Evolutionary conservation across 2,888 invertebrate genomes (phyloP).

Genomic region (Sphecodes monilicornis): DNA sequence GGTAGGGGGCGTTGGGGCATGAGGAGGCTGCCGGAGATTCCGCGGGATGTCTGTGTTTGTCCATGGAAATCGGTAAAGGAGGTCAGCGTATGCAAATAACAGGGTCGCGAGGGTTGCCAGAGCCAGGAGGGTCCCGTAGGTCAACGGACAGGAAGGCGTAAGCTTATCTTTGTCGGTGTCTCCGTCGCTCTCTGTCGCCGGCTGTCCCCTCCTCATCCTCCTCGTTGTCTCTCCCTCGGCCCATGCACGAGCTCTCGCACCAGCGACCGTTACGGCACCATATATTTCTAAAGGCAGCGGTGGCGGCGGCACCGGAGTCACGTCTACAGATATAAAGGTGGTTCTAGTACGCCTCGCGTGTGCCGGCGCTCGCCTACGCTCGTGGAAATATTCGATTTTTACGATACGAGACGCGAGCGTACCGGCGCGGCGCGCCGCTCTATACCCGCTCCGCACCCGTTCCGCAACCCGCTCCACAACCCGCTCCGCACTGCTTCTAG

Average conservation of each 20-base stretch:
- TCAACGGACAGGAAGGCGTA: conserved; percentile 69
- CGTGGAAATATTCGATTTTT: conserved; percentile 82
- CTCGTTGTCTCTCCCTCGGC: conserved; percentile 59
- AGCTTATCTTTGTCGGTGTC: conserved; percentile 14
- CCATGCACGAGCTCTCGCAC: conserved; percentile 66
- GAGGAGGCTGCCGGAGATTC: conserved; percentile 57
- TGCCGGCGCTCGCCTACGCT: conserved; percentile 74
- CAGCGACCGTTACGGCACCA: conserved; percentile 77
- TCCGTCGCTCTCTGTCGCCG: conserved; percentile 17
- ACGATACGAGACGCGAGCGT: conserved; percentile 75
- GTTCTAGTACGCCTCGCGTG: conserved; percentile 69
- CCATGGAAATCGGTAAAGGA: conserved; percentile 75
- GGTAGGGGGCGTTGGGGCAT: conserved; percentile 4
- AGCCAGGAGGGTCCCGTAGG: conserved; percentile 72
- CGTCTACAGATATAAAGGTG: conserved; percentile 78
- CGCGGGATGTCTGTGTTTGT: conserved; percentile 70
- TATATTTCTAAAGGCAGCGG: conserved; percentile 76
- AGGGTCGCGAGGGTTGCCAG: conserved; percentile 74
- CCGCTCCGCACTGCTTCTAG: neutral
- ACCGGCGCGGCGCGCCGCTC: neutral
- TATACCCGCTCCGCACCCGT: neutral
- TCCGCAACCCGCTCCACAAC: neutral
- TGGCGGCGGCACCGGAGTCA: conserved; percentile 68
- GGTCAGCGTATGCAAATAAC: conserved; percentile 80
- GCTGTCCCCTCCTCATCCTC: conserved; percentile 4